Evolutionary conservation across 37 sponge, comb jelly and placozoan genomes (phyloP).

Genomic region (Eunapius fragilis): DNA sequence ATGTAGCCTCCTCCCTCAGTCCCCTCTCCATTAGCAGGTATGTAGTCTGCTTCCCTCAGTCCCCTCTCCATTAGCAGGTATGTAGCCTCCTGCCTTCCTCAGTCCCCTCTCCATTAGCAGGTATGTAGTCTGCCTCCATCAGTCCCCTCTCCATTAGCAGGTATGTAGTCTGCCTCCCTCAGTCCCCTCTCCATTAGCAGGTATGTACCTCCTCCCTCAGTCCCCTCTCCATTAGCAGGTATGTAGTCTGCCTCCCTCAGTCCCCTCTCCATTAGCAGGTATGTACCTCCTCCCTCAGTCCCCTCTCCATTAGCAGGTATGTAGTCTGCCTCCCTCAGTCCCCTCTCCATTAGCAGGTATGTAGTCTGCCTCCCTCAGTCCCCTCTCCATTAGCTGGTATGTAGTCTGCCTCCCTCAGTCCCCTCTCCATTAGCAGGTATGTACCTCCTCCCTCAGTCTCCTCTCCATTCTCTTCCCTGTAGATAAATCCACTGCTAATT

Average conservation of each 20-base stretch:
- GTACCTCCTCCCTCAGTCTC: background rate
- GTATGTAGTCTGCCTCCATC: slow-evolving; percentile 16
- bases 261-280: background rate
- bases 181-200: slow-evolving; percentile 11
- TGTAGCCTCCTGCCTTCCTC: background rate
- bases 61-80: slow-evolving; percentile 12
- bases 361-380: background rate
- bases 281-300: slow-evolving; percentile 8
- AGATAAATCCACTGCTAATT: slow-evolving; percentile 95
- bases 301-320: slow-evolving; percentile 14
- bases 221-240: too few species aligned
- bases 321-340: background rate
- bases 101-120: too few species aligned
- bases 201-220: background rate
- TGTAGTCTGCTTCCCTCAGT: slow-evolving; percentile 13
- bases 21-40: background rate
- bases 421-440: background rate
- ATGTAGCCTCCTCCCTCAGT: background rate
- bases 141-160: background rate
- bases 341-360: too few species aligned
- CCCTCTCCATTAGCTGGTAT: background rate
- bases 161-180: slow-evolving; percentile 14
- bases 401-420: background rate
- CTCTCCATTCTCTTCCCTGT: background rate
- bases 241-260: background rate